Evolutionary conservation across 64 coral and sea anemone species (phyloP).

Genomic region (Porites lutea): DNA sequence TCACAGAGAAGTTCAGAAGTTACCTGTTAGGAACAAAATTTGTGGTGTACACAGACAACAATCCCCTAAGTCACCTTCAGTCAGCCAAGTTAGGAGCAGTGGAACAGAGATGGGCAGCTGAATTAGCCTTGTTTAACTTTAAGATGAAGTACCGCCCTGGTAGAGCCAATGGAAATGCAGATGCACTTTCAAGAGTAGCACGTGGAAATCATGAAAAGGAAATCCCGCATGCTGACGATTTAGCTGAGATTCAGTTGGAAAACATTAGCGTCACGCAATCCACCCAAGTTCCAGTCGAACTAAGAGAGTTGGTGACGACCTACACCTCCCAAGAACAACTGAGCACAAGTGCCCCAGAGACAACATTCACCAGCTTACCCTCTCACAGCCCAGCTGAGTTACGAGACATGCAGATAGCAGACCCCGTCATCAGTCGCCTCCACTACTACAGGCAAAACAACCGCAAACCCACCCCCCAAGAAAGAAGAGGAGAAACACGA

Average conservation of each 20-base stretch:
- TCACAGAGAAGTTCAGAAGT: constrained; percentile 30
- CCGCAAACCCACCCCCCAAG: constrained; percentile 15
- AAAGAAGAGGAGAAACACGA: not conserved
- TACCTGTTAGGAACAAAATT: constrained; percentile 37
- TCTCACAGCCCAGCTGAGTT: not conserved
- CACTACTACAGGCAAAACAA: not conserved
- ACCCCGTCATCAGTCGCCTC: constrained; percentile 42
- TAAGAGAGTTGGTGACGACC: too few relatives aligned
- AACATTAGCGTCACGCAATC: too few relatives aligned
- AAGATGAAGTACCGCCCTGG: constrained; percentile 30
- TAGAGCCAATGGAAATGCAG: constrained; percentile 28
- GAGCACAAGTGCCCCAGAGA: too few relatives aligned
- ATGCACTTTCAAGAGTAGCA: constrained; percentile 16
- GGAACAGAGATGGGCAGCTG: constrained; percentile 35
- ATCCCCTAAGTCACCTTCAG: constrained; percentile 24
- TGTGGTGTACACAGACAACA: constrained; percentile 44
- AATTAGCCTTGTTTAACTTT: constrained; percentile 36
- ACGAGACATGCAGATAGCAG: too few relatives aligned
- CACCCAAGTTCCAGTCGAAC: too few relatives aligned
- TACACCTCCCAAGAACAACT: too few relatives aligned
- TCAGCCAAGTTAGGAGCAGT: constrained; percentile 31
- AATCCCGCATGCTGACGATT: not conserved
- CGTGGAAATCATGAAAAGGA: not conserved
- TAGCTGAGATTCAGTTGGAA: not conserved
- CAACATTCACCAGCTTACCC: too few relatives aligned